Evolutionary conservation across 1,140 invertebrate genomes (phyloP).

Genomic region (Gerris buenoi): DNA sequence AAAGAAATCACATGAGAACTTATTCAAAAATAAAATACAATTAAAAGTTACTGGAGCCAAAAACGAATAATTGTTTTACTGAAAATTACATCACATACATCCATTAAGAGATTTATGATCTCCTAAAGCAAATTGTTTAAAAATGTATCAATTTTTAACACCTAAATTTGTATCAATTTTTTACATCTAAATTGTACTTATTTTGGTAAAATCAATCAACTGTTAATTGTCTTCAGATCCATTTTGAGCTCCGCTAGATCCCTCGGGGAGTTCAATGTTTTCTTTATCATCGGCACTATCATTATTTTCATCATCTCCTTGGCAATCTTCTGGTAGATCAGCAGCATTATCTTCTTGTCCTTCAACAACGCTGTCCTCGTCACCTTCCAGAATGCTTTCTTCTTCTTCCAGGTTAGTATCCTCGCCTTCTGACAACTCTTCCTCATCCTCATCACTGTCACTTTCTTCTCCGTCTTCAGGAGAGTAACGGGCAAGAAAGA

Average conservation of each 20-base stretch:
- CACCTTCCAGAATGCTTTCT: neutral
- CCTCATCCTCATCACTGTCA: neutral
- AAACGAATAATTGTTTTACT: no score
- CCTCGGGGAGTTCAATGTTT: neutral
- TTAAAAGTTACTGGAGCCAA: no score
- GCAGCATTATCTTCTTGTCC: neutral
- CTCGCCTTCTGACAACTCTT: neutral
- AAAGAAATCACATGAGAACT: no score
- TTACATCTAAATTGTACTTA: no score
- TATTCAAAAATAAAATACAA: no score
- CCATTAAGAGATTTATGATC: no score
- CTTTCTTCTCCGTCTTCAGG: neutral
- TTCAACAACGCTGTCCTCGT: neutral
- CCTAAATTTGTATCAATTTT: no score
- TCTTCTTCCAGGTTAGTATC: conserved; percentile 1
- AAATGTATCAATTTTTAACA: no score
- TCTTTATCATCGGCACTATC: neutral
- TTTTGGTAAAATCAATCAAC: no score
- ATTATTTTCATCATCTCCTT: neutral
- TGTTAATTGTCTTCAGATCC: neutral
- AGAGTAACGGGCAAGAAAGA: no score
- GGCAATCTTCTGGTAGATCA: neutral
- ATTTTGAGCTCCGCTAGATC: neutral
- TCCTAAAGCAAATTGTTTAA: no score
- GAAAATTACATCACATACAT: no score